Percentiles rank a stretch among this genome's conserved stretches.
These are phyloP conservation scores for Brachystomella parvula DNA, from an alignment of 1,140 invertebrate species.

Conservation along the genomic window DNA sequence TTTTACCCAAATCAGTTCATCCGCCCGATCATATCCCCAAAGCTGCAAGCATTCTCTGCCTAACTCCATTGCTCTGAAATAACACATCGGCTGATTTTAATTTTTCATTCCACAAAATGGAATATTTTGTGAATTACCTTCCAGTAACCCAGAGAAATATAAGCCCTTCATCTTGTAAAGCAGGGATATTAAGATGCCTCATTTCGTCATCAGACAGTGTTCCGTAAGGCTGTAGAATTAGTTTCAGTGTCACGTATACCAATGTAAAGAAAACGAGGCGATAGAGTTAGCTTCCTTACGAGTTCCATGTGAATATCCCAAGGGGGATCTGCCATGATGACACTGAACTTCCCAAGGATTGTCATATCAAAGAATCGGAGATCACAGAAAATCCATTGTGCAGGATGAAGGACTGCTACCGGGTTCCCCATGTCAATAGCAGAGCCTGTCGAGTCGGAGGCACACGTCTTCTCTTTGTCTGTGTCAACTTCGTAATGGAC, in stretches of 20 bases:
- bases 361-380: conserved; percentile 91
- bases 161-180: conserved; percentile 88
- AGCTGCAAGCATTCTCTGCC: conserved; percentile 84
- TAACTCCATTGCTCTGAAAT: conserved; percentile 83
- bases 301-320: conserved; percentile 63
- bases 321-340: conserved; percentile 92
- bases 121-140: conserved; percentile 45
- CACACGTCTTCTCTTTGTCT: conserved; percentile 34
- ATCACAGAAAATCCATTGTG: conserved; percentile 88
- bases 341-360: conserved; percentile 83
- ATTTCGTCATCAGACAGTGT: conserved; percentile 99
- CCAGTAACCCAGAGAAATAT: conserved; percentile 98
- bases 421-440: conserved; percentile 40
- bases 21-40: conserved; percentile 92
- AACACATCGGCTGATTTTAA: conserved; percentile 1
- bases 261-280: neutral
- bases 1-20: conserved; percentile 98
- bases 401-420: conserved; percentile 66
- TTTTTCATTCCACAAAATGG: neutral
- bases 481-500: conserved; percentile 88
- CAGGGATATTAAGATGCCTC: conserved; percentile 82
- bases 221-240: conserved; percentile 98
- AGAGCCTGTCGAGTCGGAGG: conserved; percentile 26
- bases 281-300: conserved; percentile 38
- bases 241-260: conserved; percentile 55